These are phyloP conservation scores for Cataglyphis albicans DNA, from an alignment of 2,888 invertebrate species.

Conservation along the genomic window DNA sequence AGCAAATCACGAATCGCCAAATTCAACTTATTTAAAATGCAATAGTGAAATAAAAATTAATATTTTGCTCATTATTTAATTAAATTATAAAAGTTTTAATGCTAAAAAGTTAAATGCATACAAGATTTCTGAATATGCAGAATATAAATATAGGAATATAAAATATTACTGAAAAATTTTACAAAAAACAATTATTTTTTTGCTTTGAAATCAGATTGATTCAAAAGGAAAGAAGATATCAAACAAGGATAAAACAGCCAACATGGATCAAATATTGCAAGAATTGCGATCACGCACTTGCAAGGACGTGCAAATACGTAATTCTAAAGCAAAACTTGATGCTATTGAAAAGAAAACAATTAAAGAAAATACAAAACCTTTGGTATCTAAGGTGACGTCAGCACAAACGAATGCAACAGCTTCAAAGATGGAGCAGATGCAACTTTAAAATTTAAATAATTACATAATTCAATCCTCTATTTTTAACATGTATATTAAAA, in stretches of 20 bases:
- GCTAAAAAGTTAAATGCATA: background rate
- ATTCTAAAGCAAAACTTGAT: constrained; percentile 49
- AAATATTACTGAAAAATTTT: background rate
- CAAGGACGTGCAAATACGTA: constrained; percentile 75
- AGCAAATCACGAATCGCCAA: background rate
- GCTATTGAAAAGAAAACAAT: constrained; percentile 54
- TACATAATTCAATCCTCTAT: constrained; percentile 24
- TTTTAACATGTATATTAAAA: background rate
- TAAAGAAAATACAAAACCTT: background rate
- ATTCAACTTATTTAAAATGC: background rate
- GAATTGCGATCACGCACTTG: constrained; percentile 71
- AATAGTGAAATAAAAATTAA: constrained; percentile 11
- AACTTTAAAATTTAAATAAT: constrained; percentile 59
- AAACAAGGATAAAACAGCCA: constrained; percentile 78
- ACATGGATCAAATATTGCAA: constrained; percentile 82
- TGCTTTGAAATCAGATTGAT: constrained; percentile 79
- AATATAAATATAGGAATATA: background rate
- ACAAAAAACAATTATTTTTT: constrained; percentile 30
- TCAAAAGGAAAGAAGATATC: constrained; percentile 81
- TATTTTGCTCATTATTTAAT: background rate
- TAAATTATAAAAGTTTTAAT: constrained; percentile 1
- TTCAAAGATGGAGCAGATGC: constrained; percentile 66
- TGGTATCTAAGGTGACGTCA: background rate
- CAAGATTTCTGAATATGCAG: background rate
- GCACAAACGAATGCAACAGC: constrained; percentile 53